These are phyloP conservation scores for Rhynchophorus ferrugineus DNA, from an alignment of 1,140 invertebrate genomes.

Conservation along the genomic window DNA sequence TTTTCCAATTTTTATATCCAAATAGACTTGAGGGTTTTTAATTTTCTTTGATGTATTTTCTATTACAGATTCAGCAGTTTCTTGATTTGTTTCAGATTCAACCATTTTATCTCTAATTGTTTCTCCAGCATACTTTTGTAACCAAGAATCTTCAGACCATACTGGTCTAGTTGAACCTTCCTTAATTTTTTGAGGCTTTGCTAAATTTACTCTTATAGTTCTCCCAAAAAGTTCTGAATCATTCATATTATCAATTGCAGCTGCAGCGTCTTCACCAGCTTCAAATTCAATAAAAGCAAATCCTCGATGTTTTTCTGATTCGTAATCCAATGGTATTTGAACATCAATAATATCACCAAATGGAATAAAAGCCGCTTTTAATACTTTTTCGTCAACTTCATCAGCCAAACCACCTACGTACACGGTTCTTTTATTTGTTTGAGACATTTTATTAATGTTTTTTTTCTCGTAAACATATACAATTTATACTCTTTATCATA, in stretches of 20 bases:
- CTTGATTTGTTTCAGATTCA: constrained; percentile 20
- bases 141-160: constrained; percentile 95
- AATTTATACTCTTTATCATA: too few species aligned
- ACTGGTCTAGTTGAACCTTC: constrained; percentile 91
- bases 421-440: constrained; percentile 57
- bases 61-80: constrained; percentile 12
- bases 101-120: constrained; percentile 50
- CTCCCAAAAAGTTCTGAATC: constrained; percentile 96
- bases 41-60: constrained; percentile 44
- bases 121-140: constrained; percentile 89
- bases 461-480: too few species aligned
- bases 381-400: constrained; percentile 93
- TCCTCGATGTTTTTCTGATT: constrained; percentile 92
- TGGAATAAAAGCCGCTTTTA: constrained; percentile 94
- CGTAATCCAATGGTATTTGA: constrained; percentile 97
- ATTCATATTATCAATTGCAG: constrained; percentile 99
- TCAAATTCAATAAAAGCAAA: constrained; percentile 99
- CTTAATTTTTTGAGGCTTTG: constrained; percentile 92
- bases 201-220: constrained; percentile 94
- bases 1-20: constrained; percentile 82
- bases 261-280: constrained; percentile 84
- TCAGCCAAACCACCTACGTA: constrained; percentile 90
- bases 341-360: constrained; percentile 97
- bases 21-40: constrained; percentile 87
- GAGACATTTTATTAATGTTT: constrained; percentile 13